Evolutionary conservation across 30 jellyfish, hydroid and myxozoan species (phyloP), one percentile per base, ranked within the genome.

Genomic region (Mastigias papua): DNA sequence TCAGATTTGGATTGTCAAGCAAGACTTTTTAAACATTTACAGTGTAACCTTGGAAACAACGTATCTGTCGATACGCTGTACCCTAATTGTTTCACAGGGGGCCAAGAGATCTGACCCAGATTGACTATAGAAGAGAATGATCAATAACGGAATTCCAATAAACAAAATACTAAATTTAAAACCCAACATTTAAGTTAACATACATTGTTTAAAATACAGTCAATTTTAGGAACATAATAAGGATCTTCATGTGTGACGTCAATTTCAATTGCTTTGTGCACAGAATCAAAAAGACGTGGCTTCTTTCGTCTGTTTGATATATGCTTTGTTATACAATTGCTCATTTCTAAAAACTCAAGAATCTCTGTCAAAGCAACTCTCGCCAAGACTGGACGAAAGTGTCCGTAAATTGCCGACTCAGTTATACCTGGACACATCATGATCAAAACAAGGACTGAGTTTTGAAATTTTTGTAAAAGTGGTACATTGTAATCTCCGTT

Each of bases 371-470:
- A 10, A 20, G 90, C 90, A 16, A 76, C 67, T 21, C 82, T 90
- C 42, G 89, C 54, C 65, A 87, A 35, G 3, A 87, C 17, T n/a
- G 86, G 16, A 61, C 80, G 69, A 76, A 87, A 87, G 15, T 87
- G 89, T 48, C 84, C 84, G 3, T 76, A 76, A 25, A 87, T 48
- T 23, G 86, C 46, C 0, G 93, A 83, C 61, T 93, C 93, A 6
- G 78, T 60, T 7, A 74, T 87, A 23, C 97, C 98, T 19, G 98
- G 98, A 67, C 89, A 78, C 84, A 79, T 63, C 87, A 93, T 80
- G 78, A 93, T 49, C 26, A 66, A 76, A 1, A 90, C 48, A 76
- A 93, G 86, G 23, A 93, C 74, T 25, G 90, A 34, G 31, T 81
- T 73, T 34, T 93, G 98, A 34, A 93, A 93, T 27, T 84, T 83